Percentiles rank a stretch among this genome's conserved stretches.
Conservation (phyloP, 2,113 vertebrate genomes). For the Phyllostomus discolor region DNA sequence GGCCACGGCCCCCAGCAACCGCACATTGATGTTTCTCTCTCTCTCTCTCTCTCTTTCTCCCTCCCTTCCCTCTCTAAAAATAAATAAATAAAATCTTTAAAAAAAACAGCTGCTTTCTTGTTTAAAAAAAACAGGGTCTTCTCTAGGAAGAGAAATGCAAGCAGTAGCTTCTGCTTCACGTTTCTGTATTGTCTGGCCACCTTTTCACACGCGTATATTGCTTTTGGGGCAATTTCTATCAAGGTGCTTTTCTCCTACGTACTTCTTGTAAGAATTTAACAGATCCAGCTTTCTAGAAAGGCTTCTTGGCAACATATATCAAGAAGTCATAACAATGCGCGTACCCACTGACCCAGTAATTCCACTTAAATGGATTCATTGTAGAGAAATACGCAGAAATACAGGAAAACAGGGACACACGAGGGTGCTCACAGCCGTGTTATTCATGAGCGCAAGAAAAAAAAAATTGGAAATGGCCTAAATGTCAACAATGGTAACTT, state of each 20-base stretch:
- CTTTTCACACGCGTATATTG: not conserved
- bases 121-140: not conserved
- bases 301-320: not conserved
- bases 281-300: not conserved
- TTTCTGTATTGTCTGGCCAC: not conserved
- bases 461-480: not conserved
- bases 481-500: not conserved
- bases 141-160: not conserved
- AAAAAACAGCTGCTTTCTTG: too few relatives aligned
- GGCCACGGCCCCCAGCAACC: too few relatives aligned
- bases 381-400: not conserved
- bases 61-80: too few relatives aligned
- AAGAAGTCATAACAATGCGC: not conserved
- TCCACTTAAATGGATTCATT: not conserved
- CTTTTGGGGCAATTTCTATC: not conserved
- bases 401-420: not conserved
- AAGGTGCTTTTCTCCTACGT: not conserved
- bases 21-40: too few relatives aligned
- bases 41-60: too few relatives aligned
- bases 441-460: not conserved
- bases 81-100: too few relatives aligned
- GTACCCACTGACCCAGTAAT: not conserved
- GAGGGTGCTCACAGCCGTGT: not conserved
- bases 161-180: not conserved
- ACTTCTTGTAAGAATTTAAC: not conserved